These are phyloP conservation scores for Brenthis ino DNA, from an alignment of 2,888 invertebrate genomes.

Conservation along the genomic window DNA sequence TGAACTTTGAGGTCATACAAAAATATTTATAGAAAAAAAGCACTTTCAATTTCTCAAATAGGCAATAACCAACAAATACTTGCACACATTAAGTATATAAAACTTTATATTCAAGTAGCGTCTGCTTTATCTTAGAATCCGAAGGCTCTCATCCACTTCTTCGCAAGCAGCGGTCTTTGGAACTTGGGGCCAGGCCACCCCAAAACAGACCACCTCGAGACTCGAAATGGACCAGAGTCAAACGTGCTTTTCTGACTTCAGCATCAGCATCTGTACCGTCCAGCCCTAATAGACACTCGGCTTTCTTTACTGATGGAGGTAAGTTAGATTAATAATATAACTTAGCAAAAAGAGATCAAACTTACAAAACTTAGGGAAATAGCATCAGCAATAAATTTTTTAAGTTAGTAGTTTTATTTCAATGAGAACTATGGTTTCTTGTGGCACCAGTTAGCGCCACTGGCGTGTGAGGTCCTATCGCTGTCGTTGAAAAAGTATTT, in stretches of 20 bases:
- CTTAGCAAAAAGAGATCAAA: background rate
- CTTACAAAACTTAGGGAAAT: no score
- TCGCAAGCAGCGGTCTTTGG: slow-evolving; percentile 76
- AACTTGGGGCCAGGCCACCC: slow-evolving; percentile 72
- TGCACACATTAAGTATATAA: no score
- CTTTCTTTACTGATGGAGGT: slow-evolving; percentile 86
- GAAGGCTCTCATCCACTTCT: slow-evolving; percentile 71
- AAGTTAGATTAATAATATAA: slow-evolving; percentile 47
- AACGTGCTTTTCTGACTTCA: slow-evolving; percentile 86
- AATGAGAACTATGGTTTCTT: no score
- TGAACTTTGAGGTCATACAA: background rate
- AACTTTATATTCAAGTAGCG: no score
- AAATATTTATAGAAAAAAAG: background rate
- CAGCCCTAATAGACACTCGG: slow-evolving; percentile 85
- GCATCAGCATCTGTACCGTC: slow-evolving; percentile 85
- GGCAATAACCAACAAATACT: no score
- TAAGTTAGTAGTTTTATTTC: no score
- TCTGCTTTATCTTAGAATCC: slow-evolving; percentile 55
- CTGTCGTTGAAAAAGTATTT: no score
- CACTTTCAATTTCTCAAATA: no score
- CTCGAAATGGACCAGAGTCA: slow-evolving; percentile 89
- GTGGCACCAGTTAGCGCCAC: no score
- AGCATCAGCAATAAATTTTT: no score
- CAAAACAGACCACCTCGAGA: slow-evolving; percentile 79
- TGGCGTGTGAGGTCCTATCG: no score